Base-by-base conservation (phyloP, 2,797 vertebrate genomes). In the Sciurus vulgaris region DNA sequence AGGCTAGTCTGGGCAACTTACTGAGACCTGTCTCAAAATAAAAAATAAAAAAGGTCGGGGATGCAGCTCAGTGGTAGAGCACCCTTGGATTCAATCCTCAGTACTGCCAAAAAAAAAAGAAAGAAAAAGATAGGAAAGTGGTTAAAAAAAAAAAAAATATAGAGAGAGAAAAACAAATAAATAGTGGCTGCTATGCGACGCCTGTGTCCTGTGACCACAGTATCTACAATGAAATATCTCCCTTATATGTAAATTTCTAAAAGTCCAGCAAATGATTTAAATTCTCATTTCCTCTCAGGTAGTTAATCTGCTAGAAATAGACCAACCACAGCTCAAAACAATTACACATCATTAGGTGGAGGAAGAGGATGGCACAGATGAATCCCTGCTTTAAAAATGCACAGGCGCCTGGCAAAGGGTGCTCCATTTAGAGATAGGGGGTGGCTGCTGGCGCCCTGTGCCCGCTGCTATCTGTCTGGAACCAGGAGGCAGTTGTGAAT, bases 251-350 rank as follows among this genome's bases (percentile, higher is more conserved):
- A 59, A 84, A 78, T 61, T 59, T 92, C 35, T n/a, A 3, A 70
- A 95, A 38, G 72, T 73, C 76, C 38, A 79, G 70, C 38, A 69
- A 76, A 89, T 38, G 65, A 85, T 89, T 93, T 95, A 96, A 72
- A 90, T 78, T 88, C 82, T 92, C 85, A 93, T 96, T 93, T 97
- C 88, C 77, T 90, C 69, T 70, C 89, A 91, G 77, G 81, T 69
- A 95, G 91, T 47, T 79, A 72, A 81, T 88, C 59, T 56, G 87
- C 84, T 74, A 85, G 86, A 92, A 97, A 78, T 3, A 86, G 88
- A 90, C 35, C 54, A 61, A 74, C 59, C 54, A 84, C 24, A 18
- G 59, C 28, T 94, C 54, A 69, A 41, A 67, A n/a, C 92, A 77
- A 86, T 74, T 78, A 86, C 41, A 33, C 24, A n/a, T 72, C 83